Evolutionary conservation across 2,797 vertebrate genomes (phyloP).

Genomic region (Chaetophractus vellerosus): DNA sequence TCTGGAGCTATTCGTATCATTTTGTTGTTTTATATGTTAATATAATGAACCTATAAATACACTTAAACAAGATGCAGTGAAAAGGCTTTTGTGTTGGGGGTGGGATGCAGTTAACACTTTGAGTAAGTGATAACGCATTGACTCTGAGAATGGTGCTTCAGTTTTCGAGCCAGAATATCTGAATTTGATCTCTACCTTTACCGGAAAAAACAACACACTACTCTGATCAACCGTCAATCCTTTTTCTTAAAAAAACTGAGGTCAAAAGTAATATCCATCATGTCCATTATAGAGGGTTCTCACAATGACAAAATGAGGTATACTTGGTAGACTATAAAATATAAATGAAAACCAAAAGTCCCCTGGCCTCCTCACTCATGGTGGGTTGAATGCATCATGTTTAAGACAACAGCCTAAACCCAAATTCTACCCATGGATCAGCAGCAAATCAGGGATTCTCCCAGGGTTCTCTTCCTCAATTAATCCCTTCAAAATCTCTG

Average conservation of each 20-base stretch:
- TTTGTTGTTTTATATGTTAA: neutral
- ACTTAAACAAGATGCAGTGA: neutral
- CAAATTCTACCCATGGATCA: neutral
- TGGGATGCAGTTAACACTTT: neutral
- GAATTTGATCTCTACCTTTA: neutral
- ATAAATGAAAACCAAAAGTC: neutral
- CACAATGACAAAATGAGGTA: constrained; percentile 40
- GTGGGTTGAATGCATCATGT: neutral
- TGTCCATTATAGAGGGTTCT: constrained; percentile 41
- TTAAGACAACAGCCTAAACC: neutral
- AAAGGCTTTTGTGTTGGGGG: neutral
- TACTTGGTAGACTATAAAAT: neutral
- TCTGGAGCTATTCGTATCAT: neutral
- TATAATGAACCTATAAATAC: neutral
- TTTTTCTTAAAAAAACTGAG: constrained; percentile 52
- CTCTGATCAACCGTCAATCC: constrained; percentile 24
- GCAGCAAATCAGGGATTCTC: neutral
- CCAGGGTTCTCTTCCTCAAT: neutral
- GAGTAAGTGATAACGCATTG: neutral
- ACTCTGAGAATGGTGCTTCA: neutral
- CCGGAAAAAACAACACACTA: constrained; percentile 17
- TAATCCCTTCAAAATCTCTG: neutral
- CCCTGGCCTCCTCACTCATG: neutral
- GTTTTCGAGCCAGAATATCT: constrained; percentile 34
- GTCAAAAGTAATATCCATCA: constrained; percentile 10